phyloP scores from a whole-genome alignment of 1,140 invertebrate species.

The Meloidogyne hapla region DNA sequence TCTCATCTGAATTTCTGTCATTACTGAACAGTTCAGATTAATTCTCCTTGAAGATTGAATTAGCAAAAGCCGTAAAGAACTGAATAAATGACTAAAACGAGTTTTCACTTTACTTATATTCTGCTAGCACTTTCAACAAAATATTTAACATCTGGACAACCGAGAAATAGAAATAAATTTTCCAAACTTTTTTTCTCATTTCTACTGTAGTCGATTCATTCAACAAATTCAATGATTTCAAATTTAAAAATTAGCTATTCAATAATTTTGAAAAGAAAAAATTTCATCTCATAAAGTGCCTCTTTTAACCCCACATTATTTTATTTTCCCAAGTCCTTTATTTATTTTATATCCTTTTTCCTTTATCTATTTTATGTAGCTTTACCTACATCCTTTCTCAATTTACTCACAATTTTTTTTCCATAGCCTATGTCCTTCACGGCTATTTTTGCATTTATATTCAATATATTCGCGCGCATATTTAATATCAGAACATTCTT shows the following conservation, averaged over 20 bases:
- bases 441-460: not conserved
- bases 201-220: not conserved
- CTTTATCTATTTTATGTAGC: not conserved
- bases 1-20: not conserved
- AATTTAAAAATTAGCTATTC: too few species aligned
- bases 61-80: not conserved
- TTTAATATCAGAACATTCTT: not conserved
- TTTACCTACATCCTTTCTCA: not conserved
- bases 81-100: not conserved
- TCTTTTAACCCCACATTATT: not conserved
- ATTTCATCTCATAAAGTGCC: too few species aligned
- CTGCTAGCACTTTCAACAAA: not conserved
- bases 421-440: not conserved
- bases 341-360: slow-evolving; percentile 3
- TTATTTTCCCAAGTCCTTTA: too few species aligned
- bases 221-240: too few species aligned
- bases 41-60: too few species aligned
- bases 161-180: not conserved
- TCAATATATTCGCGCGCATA: not conserved
- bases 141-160: slow-evolving; percentile 1
- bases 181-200: not conserved
- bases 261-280: too few species aligned
- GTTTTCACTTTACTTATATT: not conserved
- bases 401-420: slow-evolving; percentile 6
- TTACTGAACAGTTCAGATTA: not conserved